Conservation (phyloP, 2,113 vertebrate species). For the Nansenia antarctica region DNA sequence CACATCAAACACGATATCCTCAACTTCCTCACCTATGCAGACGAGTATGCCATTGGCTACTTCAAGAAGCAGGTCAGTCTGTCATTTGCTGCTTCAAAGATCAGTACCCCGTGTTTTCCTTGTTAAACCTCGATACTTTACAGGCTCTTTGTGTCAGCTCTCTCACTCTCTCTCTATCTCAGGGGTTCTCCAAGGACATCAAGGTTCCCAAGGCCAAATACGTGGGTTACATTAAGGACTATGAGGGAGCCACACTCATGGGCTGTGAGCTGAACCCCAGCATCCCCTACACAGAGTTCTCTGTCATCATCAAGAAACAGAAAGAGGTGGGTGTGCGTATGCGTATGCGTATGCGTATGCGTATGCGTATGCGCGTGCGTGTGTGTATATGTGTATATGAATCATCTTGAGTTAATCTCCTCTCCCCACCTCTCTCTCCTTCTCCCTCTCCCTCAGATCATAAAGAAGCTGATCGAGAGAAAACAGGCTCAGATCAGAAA, state of each 20-base stretch:
- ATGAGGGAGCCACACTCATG: slow-evolving; percentile 98
- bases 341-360: background rate
- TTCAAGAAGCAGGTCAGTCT: slow-evolving; percentile 95
- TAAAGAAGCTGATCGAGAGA: slow-evolving; percentile 98
- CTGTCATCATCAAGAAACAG: slow-evolving; percentile 99
- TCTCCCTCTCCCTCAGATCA: slow-evolving; percentile 79
- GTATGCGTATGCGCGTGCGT: background rate
- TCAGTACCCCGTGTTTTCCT: background rate
- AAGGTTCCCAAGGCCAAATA: slow-evolving; percentile 97
- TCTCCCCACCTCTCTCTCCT: background rate
- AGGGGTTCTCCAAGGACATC: slow-evolving; percentile 99
- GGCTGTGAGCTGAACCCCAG: slow-evolving; percentile 96
- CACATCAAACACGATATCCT: slow-evolving; percentile 98
- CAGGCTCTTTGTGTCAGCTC: background rate
- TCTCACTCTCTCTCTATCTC: slow-evolving; percentile 10
- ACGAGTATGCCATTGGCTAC: slow-evolving; percentile 98
- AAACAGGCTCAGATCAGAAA: slow-evolving; percentile 98
- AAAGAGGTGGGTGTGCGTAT: slow-evolving; percentile 86
- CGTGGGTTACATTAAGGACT: slow-evolving; percentile 98
- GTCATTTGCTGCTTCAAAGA: background rate
- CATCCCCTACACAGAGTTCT: slow-evolving; percentile 98
- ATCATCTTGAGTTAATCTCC: too few relatives aligned
- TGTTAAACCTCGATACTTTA: background rate
- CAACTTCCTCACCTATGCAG: slow-evolving; percentile 98
- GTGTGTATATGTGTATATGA: background rate